These are phyloP conservation scores for Bruchidius siliquastri DNA, from an alignment of 2,888 invertebrate genomes.

Conservation along the genomic window DNA sequence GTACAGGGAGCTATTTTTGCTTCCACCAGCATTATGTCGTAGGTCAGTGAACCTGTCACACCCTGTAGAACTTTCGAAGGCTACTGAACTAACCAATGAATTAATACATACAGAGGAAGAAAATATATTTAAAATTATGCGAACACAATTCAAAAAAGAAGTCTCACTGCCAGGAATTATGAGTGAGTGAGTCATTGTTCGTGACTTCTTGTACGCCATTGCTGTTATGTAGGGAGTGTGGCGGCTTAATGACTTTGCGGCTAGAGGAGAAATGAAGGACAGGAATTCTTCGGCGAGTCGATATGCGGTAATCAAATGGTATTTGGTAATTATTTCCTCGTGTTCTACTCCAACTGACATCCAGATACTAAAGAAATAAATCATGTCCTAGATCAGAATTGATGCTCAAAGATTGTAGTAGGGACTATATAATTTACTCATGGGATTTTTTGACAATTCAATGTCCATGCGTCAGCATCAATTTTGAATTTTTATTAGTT, in stretches of 20 bases:
- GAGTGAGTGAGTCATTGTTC: background rate
- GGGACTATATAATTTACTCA: no score
- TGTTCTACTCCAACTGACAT: no score
- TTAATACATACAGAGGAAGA: background rate
- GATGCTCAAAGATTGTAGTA: no score
- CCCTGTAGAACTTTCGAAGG: background rate
- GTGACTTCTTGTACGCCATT: background rate
- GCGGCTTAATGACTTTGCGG: background rate
- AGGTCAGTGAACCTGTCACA: background rate
- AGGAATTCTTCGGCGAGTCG: background rate
- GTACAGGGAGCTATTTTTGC: no score
- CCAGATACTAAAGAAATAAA: no score
- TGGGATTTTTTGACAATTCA: no score
- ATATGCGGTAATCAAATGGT: background rate
- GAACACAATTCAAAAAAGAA: background rate
- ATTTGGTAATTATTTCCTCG: background rate
- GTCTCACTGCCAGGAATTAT: background rate
- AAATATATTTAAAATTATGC: background rate
- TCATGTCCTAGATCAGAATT: no score
- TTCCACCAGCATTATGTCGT: background rate
- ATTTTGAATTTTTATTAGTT: no score
- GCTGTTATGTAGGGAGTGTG: background rate
- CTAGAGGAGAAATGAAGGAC: background rate
- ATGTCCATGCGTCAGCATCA: no score
- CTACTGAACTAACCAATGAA: background rate